Conservation (phyloP, 2,113 vertebrate species). For the Lagopus muta region DNA sequence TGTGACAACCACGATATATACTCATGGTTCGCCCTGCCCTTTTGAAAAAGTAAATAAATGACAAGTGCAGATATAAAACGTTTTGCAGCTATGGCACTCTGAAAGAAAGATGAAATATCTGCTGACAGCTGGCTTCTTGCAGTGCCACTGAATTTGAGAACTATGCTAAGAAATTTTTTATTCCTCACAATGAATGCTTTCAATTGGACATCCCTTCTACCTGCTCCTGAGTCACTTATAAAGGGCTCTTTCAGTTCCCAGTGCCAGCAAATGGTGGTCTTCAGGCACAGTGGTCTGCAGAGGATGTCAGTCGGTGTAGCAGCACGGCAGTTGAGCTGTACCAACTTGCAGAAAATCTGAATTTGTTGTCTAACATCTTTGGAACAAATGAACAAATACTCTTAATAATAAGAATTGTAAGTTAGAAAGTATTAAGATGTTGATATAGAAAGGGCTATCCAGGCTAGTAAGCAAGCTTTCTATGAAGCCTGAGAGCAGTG, state of each 20-base stretch:
- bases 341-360: background rate
- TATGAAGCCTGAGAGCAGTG: rapidly evolving
- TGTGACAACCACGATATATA: background rate
- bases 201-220: background rate
- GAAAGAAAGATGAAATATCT: background rate
- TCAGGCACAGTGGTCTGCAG: background rate
- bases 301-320: background rate
- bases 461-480: background rate
- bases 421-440: background rate
- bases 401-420: background rate
- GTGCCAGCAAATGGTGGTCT: background rate
- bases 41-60: background rate
- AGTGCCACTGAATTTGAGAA: background rate
- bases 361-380: background rate
- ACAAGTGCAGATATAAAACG: background rate
- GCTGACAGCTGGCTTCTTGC: background rate
- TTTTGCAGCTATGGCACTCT: background rate
- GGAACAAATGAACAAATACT: background rate
- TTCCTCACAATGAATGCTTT: background rate
- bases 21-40: background rate
- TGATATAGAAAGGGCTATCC: background rate
- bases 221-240: background rate
- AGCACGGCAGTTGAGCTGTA: background rate
- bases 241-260: background rate
- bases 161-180: background rate